Conservation (phyloP, 2,888 invertebrate genomes). For the Sphecodes monilicornis region DNA sequence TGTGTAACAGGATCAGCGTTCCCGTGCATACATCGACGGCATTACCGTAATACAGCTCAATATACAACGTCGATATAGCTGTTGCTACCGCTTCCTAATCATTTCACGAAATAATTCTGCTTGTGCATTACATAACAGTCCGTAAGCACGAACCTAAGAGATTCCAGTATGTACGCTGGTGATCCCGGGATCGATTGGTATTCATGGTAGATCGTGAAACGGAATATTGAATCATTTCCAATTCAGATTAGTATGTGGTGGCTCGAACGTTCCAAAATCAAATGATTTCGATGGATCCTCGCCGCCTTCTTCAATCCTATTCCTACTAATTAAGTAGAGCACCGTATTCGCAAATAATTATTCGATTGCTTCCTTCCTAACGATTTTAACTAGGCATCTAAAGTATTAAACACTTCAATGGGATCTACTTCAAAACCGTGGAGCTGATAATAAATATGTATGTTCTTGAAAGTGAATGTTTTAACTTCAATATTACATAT, state of each 20-base stretch:
- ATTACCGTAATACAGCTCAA: constrained; percentile 24
- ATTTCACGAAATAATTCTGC: constrained; percentile 46
- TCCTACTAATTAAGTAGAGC: not conserved
- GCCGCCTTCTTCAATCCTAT: not conserved
- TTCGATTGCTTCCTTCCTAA: not conserved
- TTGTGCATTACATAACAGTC: constrained; percentile 42
- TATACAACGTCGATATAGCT: constrained; percentile 8
- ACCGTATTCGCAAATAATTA: not conserved
- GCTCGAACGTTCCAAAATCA: not conserved
- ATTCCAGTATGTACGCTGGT: not conserved
- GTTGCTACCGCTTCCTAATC: constrained; percentile 35
- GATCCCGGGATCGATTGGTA: constrained; percentile 2
- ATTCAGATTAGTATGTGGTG: not conserved
- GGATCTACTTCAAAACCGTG: too few species aligned
- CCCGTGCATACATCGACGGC: not conserved
- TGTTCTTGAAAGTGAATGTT: not conserved
- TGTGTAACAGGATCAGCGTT: constrained; percentile 7
- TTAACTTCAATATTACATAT: not conserved
- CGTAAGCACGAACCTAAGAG: constrained; percentile 3
- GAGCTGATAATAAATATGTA: too few species aligned
- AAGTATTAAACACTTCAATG: too few species aligned
- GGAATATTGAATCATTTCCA: constrained; percentile 23
- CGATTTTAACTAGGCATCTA: not conserved
- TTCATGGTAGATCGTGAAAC: constrained; percentile 23
- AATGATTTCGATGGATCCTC: not conserved